Percentiles rank a stretch among this genome's conserved stretches.
Conservation (phyloP, 2,797 vertebrate species). For the Sebastiscus albofasciatus region DNA sequence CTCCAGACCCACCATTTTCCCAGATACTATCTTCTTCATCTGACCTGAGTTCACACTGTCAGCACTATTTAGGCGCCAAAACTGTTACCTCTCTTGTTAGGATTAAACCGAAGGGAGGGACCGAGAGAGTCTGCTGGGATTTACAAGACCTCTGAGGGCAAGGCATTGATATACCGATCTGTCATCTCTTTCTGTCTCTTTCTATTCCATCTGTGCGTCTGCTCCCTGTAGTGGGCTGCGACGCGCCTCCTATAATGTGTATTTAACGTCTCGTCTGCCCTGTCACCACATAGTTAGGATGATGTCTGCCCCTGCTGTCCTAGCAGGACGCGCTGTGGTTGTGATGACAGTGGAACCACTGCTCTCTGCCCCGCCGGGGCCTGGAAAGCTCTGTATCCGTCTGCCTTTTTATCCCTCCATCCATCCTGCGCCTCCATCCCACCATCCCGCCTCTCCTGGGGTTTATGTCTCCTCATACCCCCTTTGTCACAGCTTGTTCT, state of each 20-base stretch:
- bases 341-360: conserved; percentile 57
- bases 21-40: conserved; percentile 10
- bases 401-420: conserved; percentile 65
- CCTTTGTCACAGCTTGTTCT: conserved; percentile 67
- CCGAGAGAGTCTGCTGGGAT: conserved; percentile 33
- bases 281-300: conserved; percentile 71
- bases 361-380: conserved; percentile 50
- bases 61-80: conserved; percentile 35
- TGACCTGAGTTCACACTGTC: conserved; percentile 54
- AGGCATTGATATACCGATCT: conserved; percentile 67
- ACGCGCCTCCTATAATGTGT: conserved; percentile 58
- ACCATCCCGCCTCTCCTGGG: conserved; percentile 55
- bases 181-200: conserved; percentile 62
- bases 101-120: conserved; percentile 29
- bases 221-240: conserved; percentile 49
- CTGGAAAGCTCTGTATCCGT: conserved; percentile 48
- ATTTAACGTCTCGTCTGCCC: conserved; percentile 70
- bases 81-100: conserved; percentile 4
- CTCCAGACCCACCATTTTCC: not conserved
- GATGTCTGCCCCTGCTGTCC: conserved; percentile 55
- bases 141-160: conserved; percentile 36
- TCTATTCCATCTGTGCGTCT: conserved; percentile 50
- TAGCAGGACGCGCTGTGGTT: conserved; percentile 50
- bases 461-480: conserved; percentile 44
- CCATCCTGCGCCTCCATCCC: conserved; percentile 55